Percentiles rank a stretch among this genome's conserved stretches.
Evolutionary conservation across 2,113 vertebrate species (phyloP).

Genomic region (Oncorhynchus tshawytscha): DNA sequence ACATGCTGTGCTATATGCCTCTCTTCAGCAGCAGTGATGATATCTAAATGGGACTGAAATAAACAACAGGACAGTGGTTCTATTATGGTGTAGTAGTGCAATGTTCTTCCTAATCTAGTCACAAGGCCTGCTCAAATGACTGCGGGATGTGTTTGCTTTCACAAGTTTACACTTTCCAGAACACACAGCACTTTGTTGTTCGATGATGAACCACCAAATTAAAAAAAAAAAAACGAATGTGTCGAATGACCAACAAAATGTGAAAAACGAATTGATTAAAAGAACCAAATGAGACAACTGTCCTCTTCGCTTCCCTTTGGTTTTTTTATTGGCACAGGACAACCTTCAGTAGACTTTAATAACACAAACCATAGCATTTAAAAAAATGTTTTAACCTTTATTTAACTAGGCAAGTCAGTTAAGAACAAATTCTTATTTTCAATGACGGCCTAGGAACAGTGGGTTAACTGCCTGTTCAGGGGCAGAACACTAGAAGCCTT

Average conservation of each 20-base stretch:
- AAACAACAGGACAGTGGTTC: constrained; percentile 1
- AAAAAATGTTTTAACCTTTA: no score
- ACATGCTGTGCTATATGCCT: background rate
- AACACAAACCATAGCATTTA: constrained; percentile 25
- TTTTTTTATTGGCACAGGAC: constrained; percentile 66
- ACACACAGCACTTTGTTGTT: constrained; percentile 52
- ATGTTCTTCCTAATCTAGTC: constrained; percentile 54
- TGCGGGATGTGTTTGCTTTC: constrained; percentile 51
- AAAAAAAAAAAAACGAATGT: constrained; percentile 13
- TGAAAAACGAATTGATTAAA: no score
- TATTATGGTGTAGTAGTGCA: background rate
- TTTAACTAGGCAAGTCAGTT: no score
- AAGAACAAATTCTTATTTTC: no score
- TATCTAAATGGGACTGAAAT: constrained; percentile 17
- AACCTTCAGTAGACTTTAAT: constrained; percentile 40
- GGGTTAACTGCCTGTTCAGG: no score
- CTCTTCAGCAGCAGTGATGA: constrained; percentile 20
- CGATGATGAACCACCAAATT: background rate
- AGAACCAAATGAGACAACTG: constrained; percentile 29
- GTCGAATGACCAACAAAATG: no score
- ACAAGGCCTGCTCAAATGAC: constrained; percentile 70
- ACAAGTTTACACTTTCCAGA: constrained; percentile 42
- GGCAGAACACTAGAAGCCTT: no score
- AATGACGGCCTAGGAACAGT: no score
- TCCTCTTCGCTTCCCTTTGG: constrained; percentile 36